Conservation (phyloP, 1,140 invertebrate genomes). For the Halesus radiatus region DNA sequence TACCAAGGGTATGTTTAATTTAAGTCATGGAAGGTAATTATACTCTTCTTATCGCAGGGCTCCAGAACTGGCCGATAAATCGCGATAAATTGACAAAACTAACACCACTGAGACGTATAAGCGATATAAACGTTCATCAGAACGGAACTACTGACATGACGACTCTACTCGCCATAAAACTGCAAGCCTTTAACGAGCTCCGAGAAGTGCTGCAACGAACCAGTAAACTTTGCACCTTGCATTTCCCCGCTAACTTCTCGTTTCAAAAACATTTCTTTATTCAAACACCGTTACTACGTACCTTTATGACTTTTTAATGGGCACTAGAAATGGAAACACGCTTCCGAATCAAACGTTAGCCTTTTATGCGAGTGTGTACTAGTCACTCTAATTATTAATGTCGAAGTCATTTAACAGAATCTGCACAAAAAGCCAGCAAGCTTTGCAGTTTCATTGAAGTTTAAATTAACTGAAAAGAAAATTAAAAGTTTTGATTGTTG, state of each 20-base stretch:
- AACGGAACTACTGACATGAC: neutral
- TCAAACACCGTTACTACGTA: constrained; percentile 10
- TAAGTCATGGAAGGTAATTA: too few species aligned
- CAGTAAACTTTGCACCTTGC: constrained; percentile 22
- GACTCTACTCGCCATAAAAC: constrained; percentile 3
- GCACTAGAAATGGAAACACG: constrained; percentile 20
- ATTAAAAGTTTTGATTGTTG: too few species aligned
- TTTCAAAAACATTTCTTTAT: constrained; percentile 25
- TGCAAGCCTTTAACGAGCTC: constrained; percentile 17
- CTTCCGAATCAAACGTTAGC: constrained; percentile 12
- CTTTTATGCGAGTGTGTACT: neutral
- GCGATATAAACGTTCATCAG: too few species aligned
- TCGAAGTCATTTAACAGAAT: neutral
- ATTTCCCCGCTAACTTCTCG: neutral
- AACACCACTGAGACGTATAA: too few species aligned
- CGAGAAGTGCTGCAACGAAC: neutral
- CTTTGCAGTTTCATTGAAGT: too few species aligned
- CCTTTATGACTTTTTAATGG: constrained; percentile 32
- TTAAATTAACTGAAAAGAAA: too few species aligned
- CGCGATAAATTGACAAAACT: too few species aligned
- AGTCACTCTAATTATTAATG: constrained; percentile 6
- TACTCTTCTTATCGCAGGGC: too few species aligned
- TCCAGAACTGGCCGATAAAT: too few species aligned
- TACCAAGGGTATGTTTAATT: too few species aligned
- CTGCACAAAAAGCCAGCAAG: too few species aligned